phyloP scores from a whole-genome alignment of 2,113 vertebrate genomes.

The Cichladusa arquata region DNA sequence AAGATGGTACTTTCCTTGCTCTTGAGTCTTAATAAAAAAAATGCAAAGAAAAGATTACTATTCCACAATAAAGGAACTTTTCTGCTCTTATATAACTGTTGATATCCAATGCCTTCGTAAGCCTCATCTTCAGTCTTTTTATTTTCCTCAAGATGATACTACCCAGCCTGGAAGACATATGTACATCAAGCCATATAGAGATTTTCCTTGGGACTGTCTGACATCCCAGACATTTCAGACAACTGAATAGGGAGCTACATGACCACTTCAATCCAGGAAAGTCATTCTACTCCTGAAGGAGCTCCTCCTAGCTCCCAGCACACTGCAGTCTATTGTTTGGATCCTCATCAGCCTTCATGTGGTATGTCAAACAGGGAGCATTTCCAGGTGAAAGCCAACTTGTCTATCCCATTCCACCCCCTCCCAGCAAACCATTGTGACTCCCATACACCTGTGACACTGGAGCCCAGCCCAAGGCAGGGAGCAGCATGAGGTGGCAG shows the following conservation, averaged over 20 bases:
- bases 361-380: background rate
- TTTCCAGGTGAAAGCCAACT: background rate
- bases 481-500: background rate
- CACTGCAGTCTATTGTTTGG: background rate
- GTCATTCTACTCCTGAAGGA: background rate
- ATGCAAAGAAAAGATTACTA: background rate
- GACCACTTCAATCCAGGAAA: background rate
- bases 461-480: background rate
- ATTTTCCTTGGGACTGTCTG: background rate
- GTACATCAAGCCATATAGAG: background rate
- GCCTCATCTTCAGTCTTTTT: background rate
- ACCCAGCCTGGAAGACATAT: background rate
- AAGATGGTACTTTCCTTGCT: background rate
- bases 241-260: background rate
- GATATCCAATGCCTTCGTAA: background rate
- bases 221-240: background rate
- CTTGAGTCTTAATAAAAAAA: background rate
- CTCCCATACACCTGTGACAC: background rate
- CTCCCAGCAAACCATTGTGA: background rate
- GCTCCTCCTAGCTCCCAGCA: background rate
- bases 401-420: background rate
- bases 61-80: background rate
- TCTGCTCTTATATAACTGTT: background rate
- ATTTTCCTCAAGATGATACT: background rate
- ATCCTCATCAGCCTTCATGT: background rate